phyloP scores from a whole-genome alignment of 2,797 vertebrate genomes.

The Babyrousa celebensis region DNA sequence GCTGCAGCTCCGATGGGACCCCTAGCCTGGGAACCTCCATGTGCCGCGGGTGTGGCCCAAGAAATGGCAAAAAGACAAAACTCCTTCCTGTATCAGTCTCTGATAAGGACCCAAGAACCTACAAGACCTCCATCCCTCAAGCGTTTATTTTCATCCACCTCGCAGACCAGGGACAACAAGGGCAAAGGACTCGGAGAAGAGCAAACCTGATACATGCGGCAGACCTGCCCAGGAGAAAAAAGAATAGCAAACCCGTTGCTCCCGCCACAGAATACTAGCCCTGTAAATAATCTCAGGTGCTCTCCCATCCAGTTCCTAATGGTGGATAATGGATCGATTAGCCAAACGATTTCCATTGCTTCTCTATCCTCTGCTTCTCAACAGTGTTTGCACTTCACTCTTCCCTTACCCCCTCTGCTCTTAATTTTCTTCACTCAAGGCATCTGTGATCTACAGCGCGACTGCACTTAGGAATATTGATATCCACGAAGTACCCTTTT shows the following conservation, averaged over 20 bases:
- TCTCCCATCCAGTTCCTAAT: not conserved
- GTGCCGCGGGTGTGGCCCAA: too few relatives aligned
- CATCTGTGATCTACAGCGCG: not conserved
- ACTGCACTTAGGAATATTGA: not conserved
- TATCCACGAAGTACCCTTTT: conserved; percentile 16
- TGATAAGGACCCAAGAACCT: not conserved
- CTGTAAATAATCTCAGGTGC: not conserved
- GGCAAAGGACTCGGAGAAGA: not conserved
- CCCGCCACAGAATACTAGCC: not conserved
- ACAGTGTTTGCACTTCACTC: not conserved
- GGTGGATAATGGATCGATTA: not conserved
- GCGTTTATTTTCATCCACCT: not conserved
- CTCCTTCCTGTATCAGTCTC: not conserved
- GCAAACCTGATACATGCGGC: not conserved
- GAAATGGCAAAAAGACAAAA: too few relatives aligned
- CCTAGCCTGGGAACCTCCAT: too few relatives aligned
- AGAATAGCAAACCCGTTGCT: not conserved
- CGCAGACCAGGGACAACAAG: not conserved
- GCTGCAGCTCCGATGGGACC: too few relatives aligned
- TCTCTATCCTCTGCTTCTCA: not conserved
- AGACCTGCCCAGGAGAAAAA: not conserved
- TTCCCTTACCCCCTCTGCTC: not conserved
- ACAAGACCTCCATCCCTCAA: too few relatives aligned
- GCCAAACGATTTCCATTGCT: not conserved
- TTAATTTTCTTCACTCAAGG: not conserved